Evolutionary conservation across 2,888 invertebrate genomes (phyloP), one percentile per base, ranked within the genome.

Genomic region (Chymomyza fuscimana): DNA sequence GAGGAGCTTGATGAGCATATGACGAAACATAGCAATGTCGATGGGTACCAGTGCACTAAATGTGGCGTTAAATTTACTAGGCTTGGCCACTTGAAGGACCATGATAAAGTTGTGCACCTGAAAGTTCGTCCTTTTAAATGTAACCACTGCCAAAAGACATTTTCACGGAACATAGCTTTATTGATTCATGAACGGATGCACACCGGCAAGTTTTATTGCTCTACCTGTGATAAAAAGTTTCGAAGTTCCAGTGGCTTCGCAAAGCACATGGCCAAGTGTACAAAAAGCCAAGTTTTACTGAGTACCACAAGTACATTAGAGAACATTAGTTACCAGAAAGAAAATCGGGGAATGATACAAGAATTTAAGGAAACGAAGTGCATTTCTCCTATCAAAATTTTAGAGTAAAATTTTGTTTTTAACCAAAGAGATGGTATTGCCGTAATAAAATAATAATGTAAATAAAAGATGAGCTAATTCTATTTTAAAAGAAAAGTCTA

Each of bases 61-160:
- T 80, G 81, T 68, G 81, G 80, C 0, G 68, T 62, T 0, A 77
- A 77, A n/a, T 81, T 81, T 40, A 77, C 67, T 6, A 80, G 75
- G 16, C 63, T 69, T 0, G 77, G 74, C 19, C 81, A 80, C 19
- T 16, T 80, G 5, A 77, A 73, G 29, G 69, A 72, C 10, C 79
- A 81, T 36, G 73, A 76, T 54, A 69, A 77, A 66, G 86, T 76
- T 5, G 81, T 82, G 6, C 76, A 82, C 67, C 65, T 78, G 1
- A 74, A 73, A 51, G 65, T 80, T 40, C 76, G 76, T 16, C 76
- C 80, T 15, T 81, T 71, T 62, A 69, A 78, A 50, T 81, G 81
- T 29, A 68, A 51, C 6, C 22, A 60, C 16, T 80, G 80, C 59
- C 70, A 52, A 12, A 70, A 71, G 52, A 32, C 74, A 2, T 80